These are phyloP conservation scores for Montipora foliosa DNA, from an alignment of 64 coral and sea anemone genomes.

Conservation along the genomic window DNA sequence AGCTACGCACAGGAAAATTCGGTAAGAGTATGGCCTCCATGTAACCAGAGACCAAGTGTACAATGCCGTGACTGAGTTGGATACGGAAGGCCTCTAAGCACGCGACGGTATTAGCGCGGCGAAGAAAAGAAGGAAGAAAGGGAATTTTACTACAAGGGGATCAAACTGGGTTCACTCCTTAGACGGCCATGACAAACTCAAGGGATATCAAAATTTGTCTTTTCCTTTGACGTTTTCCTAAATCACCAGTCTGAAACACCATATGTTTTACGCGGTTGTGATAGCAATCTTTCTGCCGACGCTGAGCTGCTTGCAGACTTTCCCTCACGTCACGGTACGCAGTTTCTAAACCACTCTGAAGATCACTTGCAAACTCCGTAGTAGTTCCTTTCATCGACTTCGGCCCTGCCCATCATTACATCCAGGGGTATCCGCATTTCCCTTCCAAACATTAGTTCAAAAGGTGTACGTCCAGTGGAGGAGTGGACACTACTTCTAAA, in stretches of 20 bases:
- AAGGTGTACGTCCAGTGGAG: constrained; percentile 48
- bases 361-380: constrained; percentile 19
- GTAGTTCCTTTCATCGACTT: background rate
- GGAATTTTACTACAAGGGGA: constrained; percentile 45
- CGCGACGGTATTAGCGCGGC: constrained; percentile 39
- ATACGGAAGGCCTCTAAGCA: constrained; percentile 19
- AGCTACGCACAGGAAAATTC: constrained; percentile 53
- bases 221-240: constrained; percentile 19
- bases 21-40: constrained; percentile 32
- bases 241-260: constrained; percentile 48
- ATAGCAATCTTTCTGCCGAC: background rate
- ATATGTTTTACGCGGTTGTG: constrained; percentile 49
- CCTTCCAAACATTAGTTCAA: constrained; percentile 43
- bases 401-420: constrained; percentile 48
- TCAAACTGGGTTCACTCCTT: background rate
- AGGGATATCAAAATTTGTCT: too few species aligned
- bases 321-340: constrained; percentile 46
- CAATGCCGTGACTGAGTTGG: constrained; percentile 18
- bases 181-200: too few species aligned
- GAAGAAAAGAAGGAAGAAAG: constrained; percentile 32
- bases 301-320: constrained; percentile 32
- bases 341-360: background rate
- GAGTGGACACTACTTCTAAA: constrained; percentile 51
- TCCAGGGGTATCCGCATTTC: constrained; percentile 62
- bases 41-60: constrained; percentile 37